These are phyloP conservation scores for Rhinoraja longicauda DNA, from an alignment of 2,797 vertebrate genomes.

Conservation along the genomic window DNA sequence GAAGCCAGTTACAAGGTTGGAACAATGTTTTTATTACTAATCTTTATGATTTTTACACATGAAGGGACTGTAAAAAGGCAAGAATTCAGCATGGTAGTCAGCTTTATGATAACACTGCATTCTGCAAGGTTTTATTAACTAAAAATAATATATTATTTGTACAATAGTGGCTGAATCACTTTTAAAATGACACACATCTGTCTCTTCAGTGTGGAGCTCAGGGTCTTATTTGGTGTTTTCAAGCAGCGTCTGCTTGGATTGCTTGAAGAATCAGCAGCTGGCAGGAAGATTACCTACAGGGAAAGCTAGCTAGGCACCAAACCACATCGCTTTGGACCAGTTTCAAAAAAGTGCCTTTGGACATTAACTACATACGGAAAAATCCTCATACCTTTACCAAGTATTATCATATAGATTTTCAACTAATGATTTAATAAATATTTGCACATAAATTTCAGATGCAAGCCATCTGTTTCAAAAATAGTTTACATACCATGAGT, in stretches of 20 bases:
- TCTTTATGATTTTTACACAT: background rate
- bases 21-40: background rate
- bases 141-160: background rate
- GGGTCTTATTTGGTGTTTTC: background rate
- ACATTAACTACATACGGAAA: background rate
- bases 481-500: background rate
- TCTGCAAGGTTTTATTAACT: background rate
- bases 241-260: background rate
- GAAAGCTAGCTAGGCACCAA: background rate
- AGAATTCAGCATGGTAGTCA: background rate
- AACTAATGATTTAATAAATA: background rate
- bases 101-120: background rate
- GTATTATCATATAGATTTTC: background rate
- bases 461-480: background rate
- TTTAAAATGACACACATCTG: background rate
- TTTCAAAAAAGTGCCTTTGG: slow-evolving; percentile 10
- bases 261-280: background rate
- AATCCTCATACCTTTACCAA: background rate
- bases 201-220: background rate
- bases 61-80: background rate
- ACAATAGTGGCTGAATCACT: background rate
- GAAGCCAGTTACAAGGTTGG: background rate
- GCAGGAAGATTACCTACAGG: background rate
- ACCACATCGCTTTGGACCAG: slow-evolving; percentile 9
- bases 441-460: background rate